These are phyloP conservation scores for Anguilla rostrata DNA, from an alignment of 2,113 vertebrate species.

Conservation along the genomic window DNA sequence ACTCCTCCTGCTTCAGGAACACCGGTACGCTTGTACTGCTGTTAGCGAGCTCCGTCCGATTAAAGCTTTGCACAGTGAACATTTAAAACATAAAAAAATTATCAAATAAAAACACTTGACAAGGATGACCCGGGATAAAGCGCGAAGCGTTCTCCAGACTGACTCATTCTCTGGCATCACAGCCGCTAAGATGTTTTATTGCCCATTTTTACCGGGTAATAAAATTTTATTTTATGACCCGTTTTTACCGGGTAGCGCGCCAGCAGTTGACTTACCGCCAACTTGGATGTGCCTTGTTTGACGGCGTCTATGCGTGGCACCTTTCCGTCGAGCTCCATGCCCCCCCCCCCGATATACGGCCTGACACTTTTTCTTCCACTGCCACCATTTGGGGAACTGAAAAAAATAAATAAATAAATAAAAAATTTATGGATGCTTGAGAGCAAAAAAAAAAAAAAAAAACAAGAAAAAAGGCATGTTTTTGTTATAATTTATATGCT, in stretches of 20 bases:
- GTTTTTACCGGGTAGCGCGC: not conserved
- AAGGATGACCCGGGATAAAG: not conserved
- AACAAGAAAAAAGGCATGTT: conserved; percentile 50
- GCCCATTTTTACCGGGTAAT: too few relatives aligned
- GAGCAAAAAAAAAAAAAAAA: conserved; percentile 54
- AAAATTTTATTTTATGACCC: too few relatives aligned
- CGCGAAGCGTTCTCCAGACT: not conserved
- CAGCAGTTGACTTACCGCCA: conserved; percentile 3
- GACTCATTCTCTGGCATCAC: not conserved
- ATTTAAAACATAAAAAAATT: not conserved
- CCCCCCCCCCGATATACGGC: not conserved
- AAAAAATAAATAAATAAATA: conserved; percentile 54
- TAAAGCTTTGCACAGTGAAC: not conserved
- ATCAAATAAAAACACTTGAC: not conserved
- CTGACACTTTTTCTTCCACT: not conserved
- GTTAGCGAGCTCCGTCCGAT: not conserved
- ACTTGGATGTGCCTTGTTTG: not conserved
- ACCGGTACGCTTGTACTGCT: not conserved
- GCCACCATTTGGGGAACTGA: conserved; percentile 31
- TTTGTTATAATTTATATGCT: conserved; percentile 58
- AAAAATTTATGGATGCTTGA: conserved; percentile 64
- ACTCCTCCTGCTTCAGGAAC: too few relatives aligned
- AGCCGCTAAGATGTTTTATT: not conserved
- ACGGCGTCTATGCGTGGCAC: not conserved
- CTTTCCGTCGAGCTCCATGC: not conserved